Percentiles rank a stretch among this genome's conserved stretches.
Conservation (phyloP, 2,888 invertebrate genomes). For the Cephus nigrinus region DNA sequence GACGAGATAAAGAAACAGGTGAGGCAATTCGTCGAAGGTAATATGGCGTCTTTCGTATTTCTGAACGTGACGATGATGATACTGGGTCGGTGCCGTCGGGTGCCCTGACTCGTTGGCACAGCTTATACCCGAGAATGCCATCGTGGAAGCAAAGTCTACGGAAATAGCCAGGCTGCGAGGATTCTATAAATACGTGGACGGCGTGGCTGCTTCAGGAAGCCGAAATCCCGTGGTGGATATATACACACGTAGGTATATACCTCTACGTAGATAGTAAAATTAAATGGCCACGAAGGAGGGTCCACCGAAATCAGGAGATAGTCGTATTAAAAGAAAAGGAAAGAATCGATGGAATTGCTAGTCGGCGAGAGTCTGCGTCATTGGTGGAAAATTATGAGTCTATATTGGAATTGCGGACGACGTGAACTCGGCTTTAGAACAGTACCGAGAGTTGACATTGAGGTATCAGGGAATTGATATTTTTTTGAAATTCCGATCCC, state of each 20-base stretch:
- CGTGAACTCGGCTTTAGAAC: not conserved
- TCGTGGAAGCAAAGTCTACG: constrained; percentile 45
- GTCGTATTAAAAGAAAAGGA: not conserved
- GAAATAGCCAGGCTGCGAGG: constrained; percentile 60
- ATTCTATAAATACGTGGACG: constrained; percentile 60
- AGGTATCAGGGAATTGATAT: not conserved
- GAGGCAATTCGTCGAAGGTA: not conserved
- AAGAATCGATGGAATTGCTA: constrained; percentile 14
- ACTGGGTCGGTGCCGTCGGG: constrained; percentile 13
- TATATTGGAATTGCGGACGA: not conserved
- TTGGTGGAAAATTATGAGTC: not conserved
- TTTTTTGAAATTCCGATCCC: not conserved
- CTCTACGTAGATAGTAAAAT: constrained; percentile 8
- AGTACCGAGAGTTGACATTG: not conserved
- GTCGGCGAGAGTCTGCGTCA: not conserved
- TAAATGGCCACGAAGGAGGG: constrained; percentile 15
- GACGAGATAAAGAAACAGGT: not conserved
- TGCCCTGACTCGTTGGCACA: constrained; percentile 9
- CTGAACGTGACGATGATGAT: constrained; percentile 15
- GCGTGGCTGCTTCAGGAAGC: constrained; percentile 28
- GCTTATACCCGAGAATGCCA: constrained; percentile 15
- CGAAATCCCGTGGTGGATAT: not conserved
- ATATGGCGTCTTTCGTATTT: constrained; percentile 8
- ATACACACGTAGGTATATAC: not conserved
- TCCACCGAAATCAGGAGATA: constrained; percentile 16